Evolutionary conservation across 2,797 vertebrate genomes (phyloP).

Genomic region (Paguma larvata): DNA sequence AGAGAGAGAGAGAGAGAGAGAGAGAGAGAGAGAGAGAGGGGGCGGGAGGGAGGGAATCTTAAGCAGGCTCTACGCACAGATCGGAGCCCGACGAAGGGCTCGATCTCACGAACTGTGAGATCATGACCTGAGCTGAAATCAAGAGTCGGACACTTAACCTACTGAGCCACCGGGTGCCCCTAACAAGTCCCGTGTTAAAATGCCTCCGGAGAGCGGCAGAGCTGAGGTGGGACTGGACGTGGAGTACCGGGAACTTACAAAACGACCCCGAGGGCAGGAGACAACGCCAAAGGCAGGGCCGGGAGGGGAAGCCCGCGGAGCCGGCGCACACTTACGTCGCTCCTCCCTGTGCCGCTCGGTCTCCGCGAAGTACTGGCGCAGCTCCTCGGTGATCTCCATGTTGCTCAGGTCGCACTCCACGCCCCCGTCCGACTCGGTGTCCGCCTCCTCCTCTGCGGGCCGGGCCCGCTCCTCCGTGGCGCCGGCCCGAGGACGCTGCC

Average conservation of each 20-base stretch:
- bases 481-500: background rate
- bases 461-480: slow-evolving; percentile 40
- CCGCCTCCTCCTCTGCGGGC: background rate
- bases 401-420: slow-evolving; percentile 96
- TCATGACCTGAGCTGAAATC: too few relatives aligned
- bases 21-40: too few relatives aligned
- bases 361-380: slow-evolving; percentile 96
- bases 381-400: slow-evolving; percentile 98
- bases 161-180: too few relatives aligned
- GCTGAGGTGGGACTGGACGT: background rate
- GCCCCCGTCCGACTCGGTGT: slow-evolving; percentile 90
- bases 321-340: slow-evolving; percentile 91
- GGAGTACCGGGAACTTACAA: background rate
- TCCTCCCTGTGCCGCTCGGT: slow-evolving; percentile 95
- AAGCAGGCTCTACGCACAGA: too few relatives aligned
- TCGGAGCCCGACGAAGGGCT: too few relatives aligned
- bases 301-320: background rate
- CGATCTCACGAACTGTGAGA: too few relatives aligned
- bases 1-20: too few relatives aligned
- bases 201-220: background rate
- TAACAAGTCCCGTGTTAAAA: background rate
- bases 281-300: background rate
- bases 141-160: too few relatives aligned
- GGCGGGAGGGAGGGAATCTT: too few relatives aligned
- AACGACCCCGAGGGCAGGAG: background rate